Evolutionary conservation across 2,797 vertebrate species (phyloP).

Genomic region (Anabas testudineus): DNA sequence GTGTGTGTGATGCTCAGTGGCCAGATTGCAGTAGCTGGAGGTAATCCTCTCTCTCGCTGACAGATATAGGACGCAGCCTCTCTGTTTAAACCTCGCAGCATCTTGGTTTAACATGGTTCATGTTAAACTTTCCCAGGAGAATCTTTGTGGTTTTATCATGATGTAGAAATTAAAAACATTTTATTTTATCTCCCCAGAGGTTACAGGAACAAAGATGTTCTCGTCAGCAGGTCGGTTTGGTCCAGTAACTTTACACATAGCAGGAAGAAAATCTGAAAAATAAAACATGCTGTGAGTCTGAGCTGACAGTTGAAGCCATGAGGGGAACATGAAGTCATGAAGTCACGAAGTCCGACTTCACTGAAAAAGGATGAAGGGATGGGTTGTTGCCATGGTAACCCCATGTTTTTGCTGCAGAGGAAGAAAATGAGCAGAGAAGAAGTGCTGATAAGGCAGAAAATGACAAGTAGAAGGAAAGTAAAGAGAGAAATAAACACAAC

Average conservation of each 20-base stretch:
- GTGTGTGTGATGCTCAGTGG: not conserved
- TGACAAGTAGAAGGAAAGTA: not conserved
- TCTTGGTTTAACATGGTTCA: not conserved
- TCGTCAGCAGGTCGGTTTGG: no score
- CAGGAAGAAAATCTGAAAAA: no score
- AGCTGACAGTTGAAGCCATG: no score
- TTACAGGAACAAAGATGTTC: no score
- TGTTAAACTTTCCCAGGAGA: not conserved
- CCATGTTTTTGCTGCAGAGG: conserved; percentile 38
- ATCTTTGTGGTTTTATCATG: no score
- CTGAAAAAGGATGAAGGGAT: not conserved
- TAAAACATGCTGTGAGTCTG: no score
- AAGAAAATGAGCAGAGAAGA: not conserved
- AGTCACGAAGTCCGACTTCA: no score
- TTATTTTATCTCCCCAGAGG: no score
- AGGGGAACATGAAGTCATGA: no score
- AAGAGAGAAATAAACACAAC: no score
- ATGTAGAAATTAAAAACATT: no score
- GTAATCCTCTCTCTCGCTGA: conserved; percentile 7
- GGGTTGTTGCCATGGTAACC: conserved; percentile 52
- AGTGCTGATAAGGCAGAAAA: conserved; percentile 44
- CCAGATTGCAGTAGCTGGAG: conserved; percentile 23
- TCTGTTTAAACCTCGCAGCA: not conserved
- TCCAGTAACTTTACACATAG: no score
- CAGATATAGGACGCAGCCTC: conserved; percentile 13